phyloP scores from a whole-genome alignment of 2,888 invertebrate genomes.

The Amiota mariae region DNA sequence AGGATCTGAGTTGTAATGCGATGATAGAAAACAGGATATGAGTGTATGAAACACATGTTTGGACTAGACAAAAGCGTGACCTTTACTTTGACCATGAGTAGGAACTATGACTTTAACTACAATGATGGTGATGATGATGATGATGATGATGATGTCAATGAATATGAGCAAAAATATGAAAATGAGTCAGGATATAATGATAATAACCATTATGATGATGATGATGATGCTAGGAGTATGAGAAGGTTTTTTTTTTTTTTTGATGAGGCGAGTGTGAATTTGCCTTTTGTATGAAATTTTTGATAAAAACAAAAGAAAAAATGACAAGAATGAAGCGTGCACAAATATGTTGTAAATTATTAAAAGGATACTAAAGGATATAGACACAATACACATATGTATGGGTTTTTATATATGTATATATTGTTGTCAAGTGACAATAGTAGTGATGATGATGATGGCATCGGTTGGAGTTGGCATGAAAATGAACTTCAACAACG shows the following conservation, averaged over 20 bases:
- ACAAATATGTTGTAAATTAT: constrained; percentile 22
- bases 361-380: constrained; percentile 23
- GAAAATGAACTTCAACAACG: constrained; percentile 21
- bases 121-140: constrained; percentile 1
- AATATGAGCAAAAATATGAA: not conserved
- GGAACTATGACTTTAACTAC: not conserved
- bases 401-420: not conserved
- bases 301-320: constrained; percentile 1
- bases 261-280: constrained; percentile 4
- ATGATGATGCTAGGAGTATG: too few relatives aligned
- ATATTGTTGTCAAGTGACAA: not conserved
- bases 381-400: not conserved
- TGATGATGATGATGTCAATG: constrained; percentile 3
- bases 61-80: constrained; percentile 22
- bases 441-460: not conserved
- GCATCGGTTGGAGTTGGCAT: not conserved
- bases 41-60: constrained; percentile 9
- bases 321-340: not conserved
- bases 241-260: not conserved
- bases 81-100: constrained; percentile 20
- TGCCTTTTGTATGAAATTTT: not conserved
- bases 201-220: constrained; percentile 14
- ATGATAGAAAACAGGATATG: not conserved
- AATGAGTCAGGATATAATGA: not conserved
- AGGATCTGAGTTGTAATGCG: not conserved